A percentile compares a stretch with the other conserved stretches of the same genome.
These are phyloP conservation scores for Sogatella furcifera DNA, from an alignment of 1,140 invertebrate genomes.

Conservation along the genomic window DNA sequence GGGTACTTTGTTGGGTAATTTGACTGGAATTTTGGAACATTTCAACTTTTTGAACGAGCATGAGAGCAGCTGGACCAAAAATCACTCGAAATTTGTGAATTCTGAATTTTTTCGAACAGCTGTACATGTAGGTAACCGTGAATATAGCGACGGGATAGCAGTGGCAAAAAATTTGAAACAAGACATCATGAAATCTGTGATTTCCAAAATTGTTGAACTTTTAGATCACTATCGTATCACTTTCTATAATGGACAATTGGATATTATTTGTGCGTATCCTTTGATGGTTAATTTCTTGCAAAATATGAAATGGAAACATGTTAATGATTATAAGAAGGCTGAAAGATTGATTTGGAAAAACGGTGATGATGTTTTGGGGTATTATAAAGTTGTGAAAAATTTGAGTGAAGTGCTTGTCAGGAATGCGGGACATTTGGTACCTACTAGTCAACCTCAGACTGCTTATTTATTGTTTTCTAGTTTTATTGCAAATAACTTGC, in stretches of 20 bases:
- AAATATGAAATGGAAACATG: conserved; percentile 50
- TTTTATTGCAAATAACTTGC: too few relatives aligned
- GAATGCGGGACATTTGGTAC: conserved; percentile 55
- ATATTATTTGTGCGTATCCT: conserved; percentile 73
- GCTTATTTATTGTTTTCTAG: too few relatives aligned
- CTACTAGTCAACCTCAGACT: conserved; percentile 50
- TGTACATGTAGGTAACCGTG: conserved; percentile 70
- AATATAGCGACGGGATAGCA: conserved; percentile 36
- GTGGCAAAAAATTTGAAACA: conserved; percentile 58
- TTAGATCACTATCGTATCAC: conserved; percentile 54
- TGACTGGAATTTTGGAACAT: conserved; percentile 66
- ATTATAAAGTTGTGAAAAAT: conserved; percentile 43
- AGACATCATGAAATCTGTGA: conserved; percentile 76
- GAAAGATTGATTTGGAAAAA: conserved; percentile 32
- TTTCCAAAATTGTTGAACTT: conserved; percentile 59
- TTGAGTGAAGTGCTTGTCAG: conserved; percentile 50
- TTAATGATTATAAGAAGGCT: conserved; percentile 50
- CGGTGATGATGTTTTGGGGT: conserved; percentile 32
- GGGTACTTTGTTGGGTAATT: conserved; percentile 50
- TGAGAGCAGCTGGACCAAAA: not conserved
- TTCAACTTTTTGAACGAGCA: conserved; percentile 58
- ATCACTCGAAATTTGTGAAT: conserved; percentile 11
- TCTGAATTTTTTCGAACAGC: conserved; percentile 5
- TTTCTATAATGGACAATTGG: conserved; percentile 72
- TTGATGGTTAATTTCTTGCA: conserved; percentile 54